phyloP scores from a whole-genome alignment of 2,888 invertebrate genomes.

The Dasysyrphus tricinctus region DNA sequence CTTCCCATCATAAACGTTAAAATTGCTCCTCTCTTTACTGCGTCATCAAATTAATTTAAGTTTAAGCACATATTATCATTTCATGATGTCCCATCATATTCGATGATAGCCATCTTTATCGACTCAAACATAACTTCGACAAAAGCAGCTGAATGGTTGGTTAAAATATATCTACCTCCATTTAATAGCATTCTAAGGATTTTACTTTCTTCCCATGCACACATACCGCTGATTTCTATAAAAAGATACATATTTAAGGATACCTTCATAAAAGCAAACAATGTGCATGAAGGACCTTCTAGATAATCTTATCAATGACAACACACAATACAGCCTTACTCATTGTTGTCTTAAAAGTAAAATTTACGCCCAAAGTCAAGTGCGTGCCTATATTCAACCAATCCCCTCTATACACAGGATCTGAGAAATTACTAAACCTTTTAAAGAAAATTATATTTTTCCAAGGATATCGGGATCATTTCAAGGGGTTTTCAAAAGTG shows the following conservation, averaged over 20 bases:
- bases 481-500: neutral
- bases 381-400: no score
- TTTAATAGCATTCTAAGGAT: neutral
- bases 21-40: neutral
- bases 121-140: neutral
- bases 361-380: neutral
- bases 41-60: conserved; percentile 25
- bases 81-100: conserved; percentile 19
- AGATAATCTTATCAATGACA: neutral
- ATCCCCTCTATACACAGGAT: neutral
- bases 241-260: conserved; percentile 13
- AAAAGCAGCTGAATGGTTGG: conserved; percentile 2
- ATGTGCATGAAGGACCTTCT: neutral
- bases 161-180: neutral
- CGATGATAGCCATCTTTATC: conserved; percentile 20
- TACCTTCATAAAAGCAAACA: neutral
- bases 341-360: neutral
- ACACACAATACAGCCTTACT: neutral
- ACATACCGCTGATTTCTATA: neutral
- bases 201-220: neutral
- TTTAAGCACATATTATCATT: conserved; percentile 1
- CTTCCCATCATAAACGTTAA: conserved; percentile 14
- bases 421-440: no score
- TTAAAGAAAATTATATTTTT: neutral
- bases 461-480: no score